These are phyloP conservation scores for Halyomorpha halys DNA, from an alignment of 1,140 invertebrate genomes.

Conservation along the genomic window DNA sequence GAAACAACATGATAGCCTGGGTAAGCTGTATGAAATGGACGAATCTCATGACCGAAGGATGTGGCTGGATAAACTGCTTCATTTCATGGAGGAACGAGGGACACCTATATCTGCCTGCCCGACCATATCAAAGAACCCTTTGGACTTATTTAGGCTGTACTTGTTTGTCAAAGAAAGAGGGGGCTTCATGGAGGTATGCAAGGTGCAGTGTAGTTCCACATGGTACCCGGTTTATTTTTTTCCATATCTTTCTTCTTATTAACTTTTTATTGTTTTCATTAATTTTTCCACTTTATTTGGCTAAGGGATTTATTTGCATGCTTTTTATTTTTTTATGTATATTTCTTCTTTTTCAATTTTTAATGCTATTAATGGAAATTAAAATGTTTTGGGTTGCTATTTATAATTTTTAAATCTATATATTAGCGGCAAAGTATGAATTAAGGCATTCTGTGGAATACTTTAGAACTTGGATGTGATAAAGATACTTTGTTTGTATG, in stretches of 20 bases:
- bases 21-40: constrained; percentile 94
- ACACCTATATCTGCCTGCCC: constrained; percentile 90
- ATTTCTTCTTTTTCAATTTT: not conserved
- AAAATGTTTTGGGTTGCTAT: no score
- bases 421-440: no score
- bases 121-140: constrained; percentile 93
- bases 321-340: no score
- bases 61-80: constrained; percentile 85
- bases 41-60: constrained; percentile 79
- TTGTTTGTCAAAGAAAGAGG: constrained; percentile 88
- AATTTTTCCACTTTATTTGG: constrained; percentile 27
- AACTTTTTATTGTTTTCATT: constrained; percentile 35
- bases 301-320: not conserved
- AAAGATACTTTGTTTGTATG: no score
- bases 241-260: constrained; percentile 24
- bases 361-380: no score
- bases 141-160: constrained; percentile 94
- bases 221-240: constrained; percentile 34
- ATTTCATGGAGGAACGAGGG: constrained; percentile 86
- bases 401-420: no score
- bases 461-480: no score
- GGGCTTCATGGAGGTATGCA: constrained; percentile 92
- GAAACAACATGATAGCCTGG: constrained; percentile 80
- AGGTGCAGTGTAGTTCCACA: constrained; percentile 55
- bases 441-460: no score